phyloP scores from a whole-genome alignment of 2,113 vertebrate species.

The Glaucidium brasilianum region DNA sequence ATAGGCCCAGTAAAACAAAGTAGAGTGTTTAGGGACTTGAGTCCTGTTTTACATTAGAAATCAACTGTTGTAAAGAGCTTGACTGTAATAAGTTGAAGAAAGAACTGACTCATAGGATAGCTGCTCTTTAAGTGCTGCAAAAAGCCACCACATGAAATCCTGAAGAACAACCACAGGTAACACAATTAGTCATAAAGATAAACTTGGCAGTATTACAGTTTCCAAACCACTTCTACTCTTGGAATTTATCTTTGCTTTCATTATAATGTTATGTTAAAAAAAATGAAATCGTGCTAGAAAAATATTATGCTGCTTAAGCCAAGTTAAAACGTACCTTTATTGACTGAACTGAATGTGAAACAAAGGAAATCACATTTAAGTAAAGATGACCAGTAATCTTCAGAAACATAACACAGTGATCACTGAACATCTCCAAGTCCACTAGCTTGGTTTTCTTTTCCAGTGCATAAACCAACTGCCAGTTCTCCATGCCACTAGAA shows the following conservation, averaged over 20 bases:
- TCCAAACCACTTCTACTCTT: neutral
- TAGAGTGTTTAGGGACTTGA: neutral
- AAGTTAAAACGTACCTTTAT: slow-evolving; percentile 77
- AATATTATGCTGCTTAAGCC: neutral
- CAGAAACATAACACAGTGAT: slow-evolving; percentile 83
- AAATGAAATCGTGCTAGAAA: neutral
- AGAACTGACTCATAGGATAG: neutral
- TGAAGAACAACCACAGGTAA: neutral
- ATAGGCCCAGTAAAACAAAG: neutral
- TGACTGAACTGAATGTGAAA: slow-evolving; percentile 67
- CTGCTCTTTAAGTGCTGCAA: neutral
- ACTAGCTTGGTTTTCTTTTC: slow-evolving; percentile 76
- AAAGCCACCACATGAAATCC: neutral
- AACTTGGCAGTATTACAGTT: neutral
- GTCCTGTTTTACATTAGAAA: neutral
- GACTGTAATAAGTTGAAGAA: neutral
- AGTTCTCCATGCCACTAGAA: slow-evolving; percentile 77
- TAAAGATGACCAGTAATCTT: slow-evolving; percentile 72
- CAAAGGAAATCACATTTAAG: slow-evolving; percentile 80
- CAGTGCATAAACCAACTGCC: slow-evolving; percentile 80
- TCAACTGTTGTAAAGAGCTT: neutral
- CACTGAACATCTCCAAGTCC: slow-evolving; percentile 90
- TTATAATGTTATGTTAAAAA: neutral
- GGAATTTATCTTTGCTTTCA: neutral
- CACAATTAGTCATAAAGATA: neutral